Percentiles rank a stretch among this genome's conserved stretches.
phyloP scores from a whole-genome alignment of 2,797 vertebrate species.

The Sebastes trivittatus region DNA sequence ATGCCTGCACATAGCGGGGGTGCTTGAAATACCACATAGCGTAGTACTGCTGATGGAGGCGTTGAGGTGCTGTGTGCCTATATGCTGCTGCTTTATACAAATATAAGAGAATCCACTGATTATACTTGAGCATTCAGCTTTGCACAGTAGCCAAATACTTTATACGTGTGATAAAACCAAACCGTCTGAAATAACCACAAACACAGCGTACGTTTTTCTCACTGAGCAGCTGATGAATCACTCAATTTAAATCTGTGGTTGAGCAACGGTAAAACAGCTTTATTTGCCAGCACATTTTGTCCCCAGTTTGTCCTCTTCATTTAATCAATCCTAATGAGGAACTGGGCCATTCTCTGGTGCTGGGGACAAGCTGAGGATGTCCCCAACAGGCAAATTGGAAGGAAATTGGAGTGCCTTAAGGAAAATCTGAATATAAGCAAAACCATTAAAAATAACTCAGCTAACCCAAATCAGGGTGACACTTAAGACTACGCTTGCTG shows the following conservation, averaged over 20 bases:
- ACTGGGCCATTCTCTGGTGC: not conserved
- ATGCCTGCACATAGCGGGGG: slow-evolving; percentile 56
- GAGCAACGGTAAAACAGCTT: not conserved
- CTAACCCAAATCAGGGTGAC: not conserved
- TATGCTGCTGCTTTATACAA: not conserved
- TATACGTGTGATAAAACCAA: not conserved
- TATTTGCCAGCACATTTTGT: not conserved
- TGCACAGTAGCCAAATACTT: not conserved
- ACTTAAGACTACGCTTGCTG: not conserved
- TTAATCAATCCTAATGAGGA: not conserved
- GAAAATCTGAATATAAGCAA: not conserved
- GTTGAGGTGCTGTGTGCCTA: not conserved
- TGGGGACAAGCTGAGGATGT: not conserved
- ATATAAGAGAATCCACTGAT: not conserved
- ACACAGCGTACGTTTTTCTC: not conserved
- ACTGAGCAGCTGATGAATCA: not conserved
- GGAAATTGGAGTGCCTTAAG: not conserved
- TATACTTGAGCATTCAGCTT: not conserved
- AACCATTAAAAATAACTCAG: not conserved
- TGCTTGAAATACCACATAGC: slow-evolving; percentile 62
- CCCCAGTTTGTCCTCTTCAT: not conserved
- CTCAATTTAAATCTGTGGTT: slow-evolving; percentile 18
- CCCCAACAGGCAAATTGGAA: not conserved
- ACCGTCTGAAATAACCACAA: not conserved
- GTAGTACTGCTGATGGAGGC: slow-evolving; percentile 32